phyloP scores from a whole-genome alignment of 2,888 invertebrate genomes.

The Julus scandinavius region DNA sequence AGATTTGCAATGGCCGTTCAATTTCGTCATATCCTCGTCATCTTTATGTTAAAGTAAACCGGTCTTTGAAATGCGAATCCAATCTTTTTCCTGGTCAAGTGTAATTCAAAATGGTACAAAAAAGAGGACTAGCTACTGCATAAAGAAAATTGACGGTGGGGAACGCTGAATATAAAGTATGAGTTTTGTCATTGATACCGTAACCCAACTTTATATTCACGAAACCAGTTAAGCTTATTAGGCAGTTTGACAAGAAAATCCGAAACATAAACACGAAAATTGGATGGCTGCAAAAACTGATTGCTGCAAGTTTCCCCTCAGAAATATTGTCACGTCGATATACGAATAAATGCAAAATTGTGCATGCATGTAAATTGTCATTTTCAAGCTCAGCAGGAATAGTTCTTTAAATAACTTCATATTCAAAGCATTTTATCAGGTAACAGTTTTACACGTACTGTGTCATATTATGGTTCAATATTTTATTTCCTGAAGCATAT shows the following conservation, averaged over 20 bases:
- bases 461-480: too few relatives aligned
- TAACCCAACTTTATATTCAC: background rate
- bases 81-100: background rate
- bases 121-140: background rate
- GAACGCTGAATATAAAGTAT: background rate
- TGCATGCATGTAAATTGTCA: too few relatives aligned
- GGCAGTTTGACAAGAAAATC: background rate
- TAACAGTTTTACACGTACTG: too few relatives aligned
- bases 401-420: too few relatives aligned
- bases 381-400: too few relatives aligned
- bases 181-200: background rate
- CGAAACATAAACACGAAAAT: background rate
- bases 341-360: too few relatives aligned
- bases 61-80: background rate
- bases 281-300: background rate
- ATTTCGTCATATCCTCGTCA: background rate
- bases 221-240: background rate
- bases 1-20: background rate
- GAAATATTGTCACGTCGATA: too few relatives aligned
- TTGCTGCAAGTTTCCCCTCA: background rate
- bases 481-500: too few relatives aligned
- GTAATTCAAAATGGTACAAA: background rate
- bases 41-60: background rate
- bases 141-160: background rate
- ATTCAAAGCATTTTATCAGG: too few relatives aligned